Percentiles rank a stretch among this genome's conserved stretches.
phyloP scores from a whole-genome alignment of 2,888 invertebrate species.

The Amphipoea oculea region DNA sequence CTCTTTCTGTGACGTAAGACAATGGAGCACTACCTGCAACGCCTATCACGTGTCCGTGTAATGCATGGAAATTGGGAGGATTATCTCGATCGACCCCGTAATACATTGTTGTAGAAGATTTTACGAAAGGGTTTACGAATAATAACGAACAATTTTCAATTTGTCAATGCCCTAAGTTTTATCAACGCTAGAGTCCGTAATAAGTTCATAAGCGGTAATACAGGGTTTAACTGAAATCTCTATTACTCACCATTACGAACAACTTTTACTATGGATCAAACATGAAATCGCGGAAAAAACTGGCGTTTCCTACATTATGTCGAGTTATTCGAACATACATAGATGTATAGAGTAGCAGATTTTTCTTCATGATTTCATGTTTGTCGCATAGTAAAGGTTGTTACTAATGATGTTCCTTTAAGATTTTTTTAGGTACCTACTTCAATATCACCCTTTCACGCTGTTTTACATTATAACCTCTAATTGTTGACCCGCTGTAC shows the following conservation, averaged over 20 bases:
- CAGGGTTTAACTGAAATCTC: neutral
- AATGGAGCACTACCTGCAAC: constrained; percentile 68
- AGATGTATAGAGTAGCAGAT: neutral
- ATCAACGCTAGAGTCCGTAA: neutral
- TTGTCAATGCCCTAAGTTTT: neutral
- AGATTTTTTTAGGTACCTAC: too few relatives aligned
- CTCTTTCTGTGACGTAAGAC: constrained; percentile 74
- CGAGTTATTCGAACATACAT: neutral
- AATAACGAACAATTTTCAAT: neutral
- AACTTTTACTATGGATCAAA: neutral
- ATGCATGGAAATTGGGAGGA: constrained; percentile 11
- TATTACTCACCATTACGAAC: neutral
- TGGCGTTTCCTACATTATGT: neutral
- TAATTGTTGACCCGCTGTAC: neutral
- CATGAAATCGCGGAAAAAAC: neutral
- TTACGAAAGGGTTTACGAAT: neutral
- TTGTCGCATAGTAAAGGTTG: too few relatives aligned
- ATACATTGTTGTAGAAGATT: neutral
- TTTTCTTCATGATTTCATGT: neutral
- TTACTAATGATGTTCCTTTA: too few relatives aligned
- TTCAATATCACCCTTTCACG: neutral
- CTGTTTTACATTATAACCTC: neutral
- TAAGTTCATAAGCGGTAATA: neutral
- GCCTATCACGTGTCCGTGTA: constrained; percentile 35
- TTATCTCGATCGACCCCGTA: neutral